Conservation (phyloP, 2,797 vertebrate species). For the Enteromius treurensis region DNA sequence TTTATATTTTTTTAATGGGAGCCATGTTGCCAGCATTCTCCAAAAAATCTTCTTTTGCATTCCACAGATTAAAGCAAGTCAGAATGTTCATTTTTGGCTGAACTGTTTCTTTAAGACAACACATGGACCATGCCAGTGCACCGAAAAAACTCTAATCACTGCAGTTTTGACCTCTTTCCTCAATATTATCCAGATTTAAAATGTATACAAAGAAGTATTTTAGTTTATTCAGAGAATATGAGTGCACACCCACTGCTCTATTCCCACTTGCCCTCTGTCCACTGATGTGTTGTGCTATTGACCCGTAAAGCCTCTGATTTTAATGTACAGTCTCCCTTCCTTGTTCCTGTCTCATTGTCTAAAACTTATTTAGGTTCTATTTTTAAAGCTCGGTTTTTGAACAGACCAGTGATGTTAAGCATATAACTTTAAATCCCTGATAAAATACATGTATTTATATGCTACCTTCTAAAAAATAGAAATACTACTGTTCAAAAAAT, state of each 20-base stretch:
- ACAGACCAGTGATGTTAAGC: neutral
- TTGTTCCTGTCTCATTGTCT: slow-evolving; percentile 21
- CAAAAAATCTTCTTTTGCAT: neutral
- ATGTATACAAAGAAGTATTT: neutral
- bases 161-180: neutral
- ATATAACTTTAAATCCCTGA: neutral
- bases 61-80: neutral
- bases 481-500: neutral
- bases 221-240: neutral
- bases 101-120: neutral
- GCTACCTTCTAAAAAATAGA: neutral
- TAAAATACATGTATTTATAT: neutral
- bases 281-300: slow-evolving; percentile 9
- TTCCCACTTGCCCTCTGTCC: slow-evolving; percentile 21
- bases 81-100: neutral
- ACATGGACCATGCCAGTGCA: slow-evolving; percentile 21
- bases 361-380: neutral
- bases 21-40: neutral
- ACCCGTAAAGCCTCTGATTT: slow-evolving; percentile 29
- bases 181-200: slow-evolving; percentile 1
- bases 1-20: neutral
- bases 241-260: slow-evolving; percentile 4
- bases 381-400: neutral
- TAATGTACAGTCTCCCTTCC: neutral
- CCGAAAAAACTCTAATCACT: neutral